These are phyloP conservation scores for Grammomys dolichurus DNA, from an alignment of 2,113 vertebrate genomes.

Conservation along the genomic window DNA sequence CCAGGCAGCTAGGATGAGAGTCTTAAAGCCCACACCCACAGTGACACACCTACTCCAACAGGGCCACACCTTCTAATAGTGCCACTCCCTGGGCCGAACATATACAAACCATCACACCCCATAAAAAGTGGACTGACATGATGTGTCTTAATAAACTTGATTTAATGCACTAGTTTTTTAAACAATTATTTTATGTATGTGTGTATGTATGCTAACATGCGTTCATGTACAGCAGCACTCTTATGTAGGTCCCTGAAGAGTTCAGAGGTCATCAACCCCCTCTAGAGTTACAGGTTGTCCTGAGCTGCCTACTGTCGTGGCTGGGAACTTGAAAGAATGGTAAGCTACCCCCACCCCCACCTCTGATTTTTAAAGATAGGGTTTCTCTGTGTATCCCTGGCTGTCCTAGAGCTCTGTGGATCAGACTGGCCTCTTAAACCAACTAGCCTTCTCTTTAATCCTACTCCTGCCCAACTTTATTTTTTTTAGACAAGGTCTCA, in stretches of 20 bases:
- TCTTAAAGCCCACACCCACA: too few relatives aligned
- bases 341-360: not conserved
- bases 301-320: not conserved
- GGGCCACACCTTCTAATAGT: too few relatives aligned
- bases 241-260: not conserved
- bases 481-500: not conserved
- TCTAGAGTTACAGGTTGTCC: not conserved
- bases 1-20: too few relatives aligned
- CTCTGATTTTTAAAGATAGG: not conserved
- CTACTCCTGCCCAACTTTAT: not conserved
- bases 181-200: not conserved
- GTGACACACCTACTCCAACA: too few relatives aligned
- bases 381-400: not conserved
- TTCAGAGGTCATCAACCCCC: not conserved
- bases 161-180: not conserved
- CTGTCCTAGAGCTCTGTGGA: not conserved
- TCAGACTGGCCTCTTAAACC: not conserved
- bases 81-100: too few relatives aligned
- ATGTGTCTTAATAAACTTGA: not conserved
- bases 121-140: not conserved
- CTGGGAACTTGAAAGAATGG: not conserved
- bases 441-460: not conserved
- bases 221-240: not conserved
- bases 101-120: too few relatives aligned
- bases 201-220: not conserved